Evolutionary conservation across 2,113 vertebrate species (phyloP).

Genomic region (Phasianus colchicus): DNA sequence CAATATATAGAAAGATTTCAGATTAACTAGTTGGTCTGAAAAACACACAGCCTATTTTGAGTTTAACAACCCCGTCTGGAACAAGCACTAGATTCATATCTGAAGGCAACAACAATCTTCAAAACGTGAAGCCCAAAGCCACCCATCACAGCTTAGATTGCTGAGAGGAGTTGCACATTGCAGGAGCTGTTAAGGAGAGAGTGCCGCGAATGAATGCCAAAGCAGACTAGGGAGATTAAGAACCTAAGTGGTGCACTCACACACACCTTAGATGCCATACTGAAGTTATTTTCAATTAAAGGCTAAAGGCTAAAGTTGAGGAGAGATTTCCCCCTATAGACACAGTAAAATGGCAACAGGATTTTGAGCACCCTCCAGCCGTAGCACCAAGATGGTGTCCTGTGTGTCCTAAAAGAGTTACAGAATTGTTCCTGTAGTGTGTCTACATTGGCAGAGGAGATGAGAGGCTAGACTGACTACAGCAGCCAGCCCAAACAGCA

Average conservation of each 20-base stretch:
- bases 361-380: not conserved
- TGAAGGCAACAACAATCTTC: not conserved
- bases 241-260: not conserved
- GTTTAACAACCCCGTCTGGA: not conserved
- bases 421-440: not conserved
- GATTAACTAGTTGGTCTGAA: not conserved
- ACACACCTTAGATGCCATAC: not conserved
- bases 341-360: rapidly evolving
- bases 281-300: not conserved
- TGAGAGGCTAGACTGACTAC: rapidly evolving
- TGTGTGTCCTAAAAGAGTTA: not conserved
- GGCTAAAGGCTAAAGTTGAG: not conserved
- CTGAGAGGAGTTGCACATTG: not conserved
- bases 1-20: not conserved
- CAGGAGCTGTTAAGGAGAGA: not conserved
- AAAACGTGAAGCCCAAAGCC: not conserved
- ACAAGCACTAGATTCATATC: not conserved
- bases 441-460: not conserved
- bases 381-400: not conserved
- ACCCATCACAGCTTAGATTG: not conserved
- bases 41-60: not conserved
- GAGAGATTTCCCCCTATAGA: not conserved
- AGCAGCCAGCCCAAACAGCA: not conserved
- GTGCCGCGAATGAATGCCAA: rapidly evolving
- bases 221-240: not conserved